These are phyloP conservation scores for Callinectes sapidus DNA, from an alignment of 2,888 invertebrate genomes.

Conservation along the genomic window DNA sequence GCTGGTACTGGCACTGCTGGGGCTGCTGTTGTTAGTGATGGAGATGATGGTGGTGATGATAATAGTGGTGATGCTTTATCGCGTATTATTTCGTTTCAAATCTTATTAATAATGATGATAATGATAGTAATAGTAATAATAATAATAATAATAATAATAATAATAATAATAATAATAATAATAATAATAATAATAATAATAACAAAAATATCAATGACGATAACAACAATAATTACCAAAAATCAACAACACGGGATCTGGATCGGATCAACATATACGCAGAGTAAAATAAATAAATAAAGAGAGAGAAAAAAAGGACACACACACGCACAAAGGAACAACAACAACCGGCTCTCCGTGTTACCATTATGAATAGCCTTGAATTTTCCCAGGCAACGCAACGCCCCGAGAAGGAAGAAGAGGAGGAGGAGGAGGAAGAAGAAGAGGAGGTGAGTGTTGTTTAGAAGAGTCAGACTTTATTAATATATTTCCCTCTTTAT, in stretches of 20 bases:
- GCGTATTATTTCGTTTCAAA: no score
- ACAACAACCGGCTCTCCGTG: neutral
- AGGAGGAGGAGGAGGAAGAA: neutral
- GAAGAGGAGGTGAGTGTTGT: neutral
- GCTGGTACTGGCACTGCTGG: no score
- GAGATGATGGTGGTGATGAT: no score
- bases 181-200: neutral
- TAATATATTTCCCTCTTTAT: neutral
- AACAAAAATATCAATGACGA: no score
- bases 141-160: no score
- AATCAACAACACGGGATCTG: neutral
- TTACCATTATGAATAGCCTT: slow-evolving; percentile 16
- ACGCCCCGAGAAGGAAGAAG: no score
- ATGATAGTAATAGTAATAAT: no score
- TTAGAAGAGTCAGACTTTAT: neutral
- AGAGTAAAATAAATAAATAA: neutral
- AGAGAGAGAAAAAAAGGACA: neutral
- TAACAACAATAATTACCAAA: no score
- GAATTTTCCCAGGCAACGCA: neutral
- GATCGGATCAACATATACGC: neutral
- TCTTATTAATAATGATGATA: no score
- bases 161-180: neutral
- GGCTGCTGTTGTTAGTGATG: no score
- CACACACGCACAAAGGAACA: neutral
- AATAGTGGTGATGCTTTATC: no score